Evolutionary conservation across 2,797 vertebrate species (phyloP), one percentile per base, ranked within the genome.

Genomic region (Cynodonichthys magdalenae): DNA sequence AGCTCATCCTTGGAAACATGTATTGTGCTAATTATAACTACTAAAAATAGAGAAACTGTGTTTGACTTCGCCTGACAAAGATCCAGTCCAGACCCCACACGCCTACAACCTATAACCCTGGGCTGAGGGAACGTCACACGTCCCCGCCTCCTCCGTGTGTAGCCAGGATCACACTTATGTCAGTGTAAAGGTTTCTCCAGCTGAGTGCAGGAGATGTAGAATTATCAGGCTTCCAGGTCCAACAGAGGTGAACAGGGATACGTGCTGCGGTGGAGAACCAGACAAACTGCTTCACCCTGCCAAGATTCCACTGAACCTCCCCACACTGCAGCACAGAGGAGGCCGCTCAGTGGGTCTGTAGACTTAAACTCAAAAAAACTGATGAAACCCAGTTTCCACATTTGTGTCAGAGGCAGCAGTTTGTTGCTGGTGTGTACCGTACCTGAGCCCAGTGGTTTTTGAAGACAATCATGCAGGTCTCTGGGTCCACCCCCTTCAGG

Each of bases 391-490:
- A 11, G 9, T 8, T 34, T 7, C 6, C 9, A 10, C 6, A 34
- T 34, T 8, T 34, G 31, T 24, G 9, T 34, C 6, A 31, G 31
- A 36, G 34, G 34, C 36, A 39, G 36, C 3, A 12, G 18, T 8
- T 4, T 28, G 8, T 27, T 2, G 14, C 31, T 44, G 49, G 19
- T 0, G 4, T 66, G 72, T 95, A 99, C 97, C 97, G 72, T 95
- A 99, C 97, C 97, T 99, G 97, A 51, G 95, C 93, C 97, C 97
- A 99, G 92, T 99, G 97, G 87, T 98, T 99, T 92, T 95, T 96
- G 93, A 99, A 99, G 53, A 99, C 97, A 72, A 99, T 99, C 95
- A 96, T 96, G 92, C 97, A 98, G 70, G 97, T 99, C 93, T 99
- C 97, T 66, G 97, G 96, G 84, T 99, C 97, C 89, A 96, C 97